phyloP scores from a whole-genome alignment of 1,140 invertebrate genomes.

The Ceratina calcarata region DNA sequence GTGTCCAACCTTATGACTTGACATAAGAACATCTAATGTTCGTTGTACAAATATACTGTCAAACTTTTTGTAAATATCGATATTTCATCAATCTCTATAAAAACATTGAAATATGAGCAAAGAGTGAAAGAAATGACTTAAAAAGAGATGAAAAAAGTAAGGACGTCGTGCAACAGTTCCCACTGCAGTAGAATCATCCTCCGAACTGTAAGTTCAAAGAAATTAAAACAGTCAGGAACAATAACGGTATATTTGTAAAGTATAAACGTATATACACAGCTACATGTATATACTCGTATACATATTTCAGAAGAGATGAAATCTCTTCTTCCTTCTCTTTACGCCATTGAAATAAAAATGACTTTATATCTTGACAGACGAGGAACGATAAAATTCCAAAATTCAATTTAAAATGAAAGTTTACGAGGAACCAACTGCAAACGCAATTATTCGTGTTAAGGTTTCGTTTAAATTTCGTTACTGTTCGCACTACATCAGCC shows the following conservation, averaged over 20 bases:
- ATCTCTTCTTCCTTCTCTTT: conserved; percentile 26
- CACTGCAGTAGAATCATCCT: conserved; percentile 71
- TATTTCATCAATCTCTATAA: conserved; percentile 5
- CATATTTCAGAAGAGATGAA: neutral
- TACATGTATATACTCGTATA: conserved; percentile 4
- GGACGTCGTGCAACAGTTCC: conserved; percentile 74
- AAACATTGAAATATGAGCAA: conserved; percentile 10
- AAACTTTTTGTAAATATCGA: conserved; percentile 3
- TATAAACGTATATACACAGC: conserved; percentile 31
- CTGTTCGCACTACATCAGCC: conserved; percentile 58
- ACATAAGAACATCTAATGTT: neutral
- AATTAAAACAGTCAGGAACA: conserved; percentile 79
- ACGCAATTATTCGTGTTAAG: conserved; percentile 18
- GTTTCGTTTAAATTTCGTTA: conserved; percentile 48
- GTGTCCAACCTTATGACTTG: neutral
- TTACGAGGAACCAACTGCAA: conserved; percentile 22
- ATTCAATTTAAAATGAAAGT: conserved; percentile 26
- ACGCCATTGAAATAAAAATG: conserved; percentile 33
- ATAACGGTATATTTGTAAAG: conserved; percentile 45
- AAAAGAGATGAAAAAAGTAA: conserved; percentile 72
- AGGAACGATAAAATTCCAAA: conserved; percentile 18
- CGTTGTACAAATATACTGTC: conserved; percentile 15
- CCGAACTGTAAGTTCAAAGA: conserved; percentile 81
- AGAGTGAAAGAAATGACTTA: conserved; percentile 57
- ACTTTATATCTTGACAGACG: conserved; percentile 1